Base-by-base conservation (phyloP, 2,888 invertebrate species). In the Miltochrista miniata region DNA sequence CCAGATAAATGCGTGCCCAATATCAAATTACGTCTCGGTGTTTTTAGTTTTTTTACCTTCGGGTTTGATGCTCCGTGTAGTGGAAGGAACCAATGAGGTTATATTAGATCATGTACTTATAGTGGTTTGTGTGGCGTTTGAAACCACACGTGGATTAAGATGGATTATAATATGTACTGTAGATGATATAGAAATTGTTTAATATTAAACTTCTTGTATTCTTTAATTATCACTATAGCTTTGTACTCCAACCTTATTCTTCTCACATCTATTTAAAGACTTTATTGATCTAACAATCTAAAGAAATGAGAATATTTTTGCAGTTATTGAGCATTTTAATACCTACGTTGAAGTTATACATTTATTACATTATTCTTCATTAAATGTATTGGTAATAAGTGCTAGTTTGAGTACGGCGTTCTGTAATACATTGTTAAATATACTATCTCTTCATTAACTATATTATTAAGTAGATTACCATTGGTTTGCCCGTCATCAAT, bases 1-100 rank as follows among this genome's bases (percentile, higher is more conserved):
- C 82, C 85, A 83, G 85, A 87, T 86, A 85, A 85, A 86, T 85
- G 85, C 84, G 79, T 83, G 78, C 73, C 69, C 76, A 74, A 82
- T 89, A 89, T 90, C 84, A 75, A 72, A 84, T 90, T 87, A 81
- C 89, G 68, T 72, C 74, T 76, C 67, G 68, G 68, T 69, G 61
- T 48, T 43, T 64, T 50, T 60, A 52, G 51, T 66, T 70, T 71
- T 72, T 76, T 81, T 78, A 24, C 18, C 18, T 73, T 76, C 62
- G 60, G 58, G 64, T 71, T 42, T 65, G 60, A 72, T 70, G 64
- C 57, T 66, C 61, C 61, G 55, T 63, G 68, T 64, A 59, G 73
- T 69, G 61, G 66, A 69, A 66, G 67, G 50, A 50, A 45, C 30
- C 11, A n/a, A 57, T 54, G 54, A 48, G 49, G 54, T 55, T 54